These are phyloP conservation scores for Drosophila leonis DNA, from an alignment of 2,888 invertebrate genomes.

Conservation along the genomic window DNA sequence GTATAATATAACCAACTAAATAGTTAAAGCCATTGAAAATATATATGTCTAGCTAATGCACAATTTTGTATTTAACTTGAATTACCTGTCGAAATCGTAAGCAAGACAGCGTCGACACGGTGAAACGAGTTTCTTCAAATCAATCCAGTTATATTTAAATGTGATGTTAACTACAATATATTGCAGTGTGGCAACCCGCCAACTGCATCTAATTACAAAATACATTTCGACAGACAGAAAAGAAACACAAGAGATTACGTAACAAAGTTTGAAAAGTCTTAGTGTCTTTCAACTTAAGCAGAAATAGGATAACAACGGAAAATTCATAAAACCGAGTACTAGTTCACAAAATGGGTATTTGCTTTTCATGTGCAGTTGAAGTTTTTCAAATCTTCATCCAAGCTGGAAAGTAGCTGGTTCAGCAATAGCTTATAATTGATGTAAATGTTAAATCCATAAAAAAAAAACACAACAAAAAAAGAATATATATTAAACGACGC, in stretches of 20 bases:
- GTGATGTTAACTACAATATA: not conserved
- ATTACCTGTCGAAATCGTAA: not conserved
- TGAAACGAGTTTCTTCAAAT: not conserved
- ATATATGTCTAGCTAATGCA: not conserved
- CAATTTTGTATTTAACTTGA: conserved; percentile 1
- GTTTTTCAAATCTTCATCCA: not conserved
- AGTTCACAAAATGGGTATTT: not conserved
- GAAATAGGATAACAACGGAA: not conserved
- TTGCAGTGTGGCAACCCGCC: not conserved
- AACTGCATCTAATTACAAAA: not conserved
- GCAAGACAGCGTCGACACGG: too few relatives aligned
- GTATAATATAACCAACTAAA: conserved; percentile 34
- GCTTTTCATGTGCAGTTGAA: not conserved
- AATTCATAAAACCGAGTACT: not conserved
- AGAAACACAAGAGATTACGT: not conserved
- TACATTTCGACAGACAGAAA: not conserved
- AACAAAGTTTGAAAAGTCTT: not conserved
- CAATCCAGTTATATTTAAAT: not conserved
- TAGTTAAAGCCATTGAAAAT: conserved; percentile 41
- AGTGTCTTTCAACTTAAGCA: not conserved
- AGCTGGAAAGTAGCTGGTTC: not conserved
- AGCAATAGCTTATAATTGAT: conserved; percentile 5
- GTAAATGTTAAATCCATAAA: conserved; percentile 7
- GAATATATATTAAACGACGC: not conserved
- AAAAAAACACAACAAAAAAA: not conserved